Conservation (phyloP, 2,888 invertebrate genomes). For the Gasteruption jaculator region DNA sequence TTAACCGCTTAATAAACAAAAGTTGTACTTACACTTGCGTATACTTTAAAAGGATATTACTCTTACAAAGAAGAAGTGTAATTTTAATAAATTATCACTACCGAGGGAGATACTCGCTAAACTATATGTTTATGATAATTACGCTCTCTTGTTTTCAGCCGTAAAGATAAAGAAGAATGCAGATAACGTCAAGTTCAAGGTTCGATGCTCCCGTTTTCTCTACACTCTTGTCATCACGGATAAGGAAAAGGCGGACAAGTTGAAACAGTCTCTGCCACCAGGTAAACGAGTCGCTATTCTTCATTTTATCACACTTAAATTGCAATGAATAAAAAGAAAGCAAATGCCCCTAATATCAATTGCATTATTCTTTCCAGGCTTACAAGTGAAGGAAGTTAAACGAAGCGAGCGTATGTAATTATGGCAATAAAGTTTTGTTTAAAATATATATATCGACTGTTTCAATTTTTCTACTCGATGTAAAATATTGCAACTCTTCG, state of each 20-base stretch:
- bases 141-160: conserved; percentile 54
- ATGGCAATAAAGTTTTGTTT: too few relatives aligned
- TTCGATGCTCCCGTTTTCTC: conserved; percentile 93
- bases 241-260: conserved; percentile 98
- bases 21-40: too few relatives aligned
- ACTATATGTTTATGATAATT: conserved; percentile 25
- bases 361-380: too few relatives aligned
- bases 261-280: conserved; percentile 97
- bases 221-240: conserved; percentile 98
- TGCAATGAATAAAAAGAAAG: conserved; percentile 14
- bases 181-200: conserved; percentile 97
- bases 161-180: conserved; percentile 99
- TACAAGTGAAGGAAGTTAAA: conserved; percentile 90
- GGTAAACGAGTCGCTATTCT: conserved; percentile 55
- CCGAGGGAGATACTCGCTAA: neutral
- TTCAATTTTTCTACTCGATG: too few relatives aligned
- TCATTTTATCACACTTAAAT: too few relatives aligned
- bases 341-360: conserved; percentile 7
- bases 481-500: too few relatives aligned
- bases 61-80: too few relatives aligned
- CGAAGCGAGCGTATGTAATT: conserved; percentile 42
- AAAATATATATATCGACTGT: too few relatives aligned
- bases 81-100: too few relatives aligned
- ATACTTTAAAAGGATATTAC: too few relatives aligned
- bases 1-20: too few relatives aligned